Evolutionary conservation across 2,797 vertebrate genomes (phyloP).

Genomic region (Austrolebias charrua): DNA sequence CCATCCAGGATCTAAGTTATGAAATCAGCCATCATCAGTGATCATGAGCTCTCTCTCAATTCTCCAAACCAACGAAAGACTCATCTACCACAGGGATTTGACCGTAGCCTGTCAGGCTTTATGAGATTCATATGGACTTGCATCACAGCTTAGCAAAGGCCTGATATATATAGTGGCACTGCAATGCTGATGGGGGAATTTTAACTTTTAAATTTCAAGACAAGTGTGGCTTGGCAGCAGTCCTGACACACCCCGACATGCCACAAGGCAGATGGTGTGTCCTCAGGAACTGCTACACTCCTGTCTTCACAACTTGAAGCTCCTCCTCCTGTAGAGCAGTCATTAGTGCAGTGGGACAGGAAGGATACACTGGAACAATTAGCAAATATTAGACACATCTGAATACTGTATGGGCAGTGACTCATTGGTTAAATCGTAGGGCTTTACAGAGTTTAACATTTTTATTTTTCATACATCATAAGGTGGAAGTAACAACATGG

Average conservation of each 20-base stretch:
- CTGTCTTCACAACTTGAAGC: constrained; percentile 46
- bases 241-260: constrained; percentile 74
- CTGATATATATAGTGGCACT: constrained; percentile 45
- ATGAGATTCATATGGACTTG: constrained; percentile 49
- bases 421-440: constrained; percentile 11
- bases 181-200: constrained; percentile 59
- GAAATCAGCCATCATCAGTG: constrained; percentile 52
- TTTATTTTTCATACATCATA: too few species aligned
- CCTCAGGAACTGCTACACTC: constrained; percentile 58
- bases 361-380: constrained; percentile 51
- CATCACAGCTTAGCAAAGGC: constrained; percentile 43
- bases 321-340: constrained; percentile 61
- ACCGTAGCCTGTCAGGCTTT: constrained; percentile 48
- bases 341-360: constrained; percentile 60
- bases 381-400: constrained; percentile 47
- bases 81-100: constrained; percentile 34
- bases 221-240: constrained; percentile 72
- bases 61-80: constrained; percentile 40
- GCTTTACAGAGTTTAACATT: constrained; percentile 1
- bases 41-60: constrained; percentile 19
- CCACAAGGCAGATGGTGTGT: constrained; percentile 77
- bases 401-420: constrained; percentile 14
- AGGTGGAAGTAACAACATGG: too few species aligned
- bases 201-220: constrained; percentile 64
- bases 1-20: constrained; percentile 42